Conservation (phyloP, 2,797 vertebrate genomes). For the Presbytis comata region DNA sequence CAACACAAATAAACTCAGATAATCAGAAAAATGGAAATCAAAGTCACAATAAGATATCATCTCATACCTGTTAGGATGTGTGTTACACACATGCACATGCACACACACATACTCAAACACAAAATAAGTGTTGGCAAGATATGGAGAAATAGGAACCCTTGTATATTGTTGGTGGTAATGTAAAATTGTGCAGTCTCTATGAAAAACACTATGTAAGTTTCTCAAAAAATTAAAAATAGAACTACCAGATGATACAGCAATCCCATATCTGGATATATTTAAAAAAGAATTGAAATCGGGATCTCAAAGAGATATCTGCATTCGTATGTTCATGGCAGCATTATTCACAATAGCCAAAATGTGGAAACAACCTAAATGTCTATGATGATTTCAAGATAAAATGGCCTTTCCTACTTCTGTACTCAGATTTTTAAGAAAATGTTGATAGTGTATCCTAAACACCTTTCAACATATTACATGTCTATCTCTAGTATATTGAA, state of each 20-base stretch:
- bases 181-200: background rate
- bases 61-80: background rate
- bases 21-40: background rate
- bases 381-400: background rate
- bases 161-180: background rate
- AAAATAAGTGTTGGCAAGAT: background rate
- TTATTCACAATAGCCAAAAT: background rate
- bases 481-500: background rate
- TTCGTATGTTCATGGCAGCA: background rate
- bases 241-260: background rate
- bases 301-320: background rate
- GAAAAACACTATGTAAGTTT: background rate
- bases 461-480: background rate
- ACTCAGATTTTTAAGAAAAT: background rate
- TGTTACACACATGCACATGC: background rate
- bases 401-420: background rate
- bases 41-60: background rate
- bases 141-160: background rate
- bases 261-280: background rate
- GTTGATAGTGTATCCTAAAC: background rate
- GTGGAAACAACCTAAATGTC: background rate
- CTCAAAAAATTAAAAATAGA: background rate
- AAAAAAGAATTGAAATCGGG: background rate
- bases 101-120: background rate
- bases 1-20: background rate